Percentiles rank a stretch among this genome's conserved stretches.
phyloP scores from a whole-genome alignment of 2,797 vertebrate species.

The Etheostoma nigrum region DNA sequence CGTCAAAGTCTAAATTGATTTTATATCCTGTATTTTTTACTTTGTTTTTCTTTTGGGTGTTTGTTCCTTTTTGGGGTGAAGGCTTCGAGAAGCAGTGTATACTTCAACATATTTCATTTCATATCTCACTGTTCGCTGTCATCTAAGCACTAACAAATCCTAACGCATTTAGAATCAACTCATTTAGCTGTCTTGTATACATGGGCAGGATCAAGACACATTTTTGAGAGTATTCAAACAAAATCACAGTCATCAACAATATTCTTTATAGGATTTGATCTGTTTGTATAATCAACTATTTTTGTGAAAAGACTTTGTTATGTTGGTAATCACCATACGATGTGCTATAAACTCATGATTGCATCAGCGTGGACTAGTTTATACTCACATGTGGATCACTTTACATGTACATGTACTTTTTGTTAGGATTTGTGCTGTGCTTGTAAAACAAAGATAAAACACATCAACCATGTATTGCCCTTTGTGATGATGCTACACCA shows the following conservation, averaged over 20 bases:
- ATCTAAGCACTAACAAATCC: slow-evolving; percentile 80
- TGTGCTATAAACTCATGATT: slow-evolving; percentile 34
- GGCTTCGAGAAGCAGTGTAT: slow-evolving; percentile 77
- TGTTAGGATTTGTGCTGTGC: slow-evolving; percentile 87
- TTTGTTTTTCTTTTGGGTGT: slow-evolving; percentile 75
- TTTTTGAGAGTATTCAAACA: slow-evolving; percentile 50
- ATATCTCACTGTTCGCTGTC: slow-evolving; percentile 68
- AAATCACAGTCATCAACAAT: slow-evolving; percentile 55
- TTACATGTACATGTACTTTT: slow-evolving; percentile 74
- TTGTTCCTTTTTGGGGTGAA: slow-evolving; percentile 79
- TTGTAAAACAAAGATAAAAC: slow-evolving; percentile 75
- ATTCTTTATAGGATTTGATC: slow-evolving; percentile 62
- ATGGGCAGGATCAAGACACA: slow-evolving; percentile 42
- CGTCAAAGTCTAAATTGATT: slow-evolving; percentile 85
- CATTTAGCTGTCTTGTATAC: slow-evolving; percentile 38
- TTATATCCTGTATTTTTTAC: slow-evolving; percentile 85
- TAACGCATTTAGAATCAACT: slow-evolving; percentile 70
- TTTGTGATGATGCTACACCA: slow-evolving; percentile 85
- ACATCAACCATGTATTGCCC: slow-evolving; percentile 82
- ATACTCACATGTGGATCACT: slow-evolving; percentile 56
- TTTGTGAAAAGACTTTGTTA: slow-evolving; percentile 55
- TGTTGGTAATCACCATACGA: slow-evolving; percentile 45
- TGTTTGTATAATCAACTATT: slow-evolving; percentile 58
- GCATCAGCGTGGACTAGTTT: slow-evolving; percentile 42
- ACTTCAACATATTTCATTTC: slow-evolving; percentile 66